Evolutionary conservation across 2,888 invertebrate species (phyloP).

Genomic region (Leucozona laternaria): DNA sequence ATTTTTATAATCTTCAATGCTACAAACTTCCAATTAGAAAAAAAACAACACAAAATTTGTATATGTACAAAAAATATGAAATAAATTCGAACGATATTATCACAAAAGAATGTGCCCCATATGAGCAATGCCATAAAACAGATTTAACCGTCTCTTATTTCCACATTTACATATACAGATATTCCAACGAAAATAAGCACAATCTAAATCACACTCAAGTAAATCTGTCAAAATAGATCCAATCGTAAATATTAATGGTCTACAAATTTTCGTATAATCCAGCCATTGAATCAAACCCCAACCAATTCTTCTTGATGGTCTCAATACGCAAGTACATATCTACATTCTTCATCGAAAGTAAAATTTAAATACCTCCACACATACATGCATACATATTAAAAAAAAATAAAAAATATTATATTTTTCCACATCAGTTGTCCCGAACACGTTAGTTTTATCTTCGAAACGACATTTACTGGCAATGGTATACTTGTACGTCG

Average conservation of each 20-base stretch:
- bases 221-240: slow-evolving; percentile 17
- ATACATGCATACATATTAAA: no score
- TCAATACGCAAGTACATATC: neutral
- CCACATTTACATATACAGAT: neutral
- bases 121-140: neutral
- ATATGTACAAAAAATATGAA: neutral
- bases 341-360: slow-evolving; percentile 24
- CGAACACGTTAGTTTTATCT: slow-evolving; percentile 48
- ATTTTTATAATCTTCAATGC: no score
- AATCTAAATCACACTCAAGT: slow-evolving; percentile 33
- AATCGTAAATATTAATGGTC: slow-evolving; percentile 40
- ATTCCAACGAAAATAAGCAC: neutral
- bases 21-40: no score
- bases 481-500: no score
- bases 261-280: slow-evolving; percentile 1
- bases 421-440: slow-evolving; percentile 41
- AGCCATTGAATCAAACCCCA: neutral
- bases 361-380: neutral
- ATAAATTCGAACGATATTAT: neutral
- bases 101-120: neutral
- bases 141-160: neutral
- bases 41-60: no score
- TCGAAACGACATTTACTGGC: slow-evolving; percentile 22
- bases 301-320: neutral
- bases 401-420: neutral